These are phyloP conservation scores for Cottus gobio DNA, from an alignment of 2,113 vertebrate genomes.

Conservation along the genomic window DNA sequence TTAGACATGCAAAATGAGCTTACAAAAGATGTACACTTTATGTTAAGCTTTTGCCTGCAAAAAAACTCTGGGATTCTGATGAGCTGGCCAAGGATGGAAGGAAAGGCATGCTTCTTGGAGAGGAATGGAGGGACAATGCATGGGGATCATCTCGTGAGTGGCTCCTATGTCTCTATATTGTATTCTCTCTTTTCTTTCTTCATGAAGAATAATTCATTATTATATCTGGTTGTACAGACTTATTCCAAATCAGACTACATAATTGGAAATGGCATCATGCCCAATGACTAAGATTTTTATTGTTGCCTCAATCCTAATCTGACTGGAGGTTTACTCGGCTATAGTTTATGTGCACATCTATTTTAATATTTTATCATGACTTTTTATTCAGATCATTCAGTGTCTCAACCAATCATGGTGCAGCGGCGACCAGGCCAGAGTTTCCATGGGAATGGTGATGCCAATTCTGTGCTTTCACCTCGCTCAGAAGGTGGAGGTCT, in stretches of 20 bases:
- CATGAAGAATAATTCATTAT: neutral
- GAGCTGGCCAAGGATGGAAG: constrained; percentile 97
- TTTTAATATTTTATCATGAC: constrained; percentile 39
- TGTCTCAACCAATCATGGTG: constrained; percentile 99
- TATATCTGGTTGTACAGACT: neutral
- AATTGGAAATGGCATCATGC: neutral
- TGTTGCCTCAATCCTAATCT: neutral
- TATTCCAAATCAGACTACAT: neutral
- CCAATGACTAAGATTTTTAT: neutral
- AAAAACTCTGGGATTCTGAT: constrained; percentile 99
- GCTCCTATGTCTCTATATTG: neutral
- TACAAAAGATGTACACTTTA: neutral
- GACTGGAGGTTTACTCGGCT: neutral
- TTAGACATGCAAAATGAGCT: neutral
- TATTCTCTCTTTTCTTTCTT: constrained; percentile 2
- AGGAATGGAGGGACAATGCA: constrained; percentile 97
- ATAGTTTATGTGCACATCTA: neutral
- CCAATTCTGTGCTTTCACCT: constrained; percentile 95
- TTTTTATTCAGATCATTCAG: constrained; percentile 92
- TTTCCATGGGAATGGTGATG: constrained; percentile 98
- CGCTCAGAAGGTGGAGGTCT: constrained; percentile 98
- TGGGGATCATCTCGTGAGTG: constrained; percentile 98
- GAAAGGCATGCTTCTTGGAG: constrained; percentile 97
- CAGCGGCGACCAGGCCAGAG: constrained; percentile 97
- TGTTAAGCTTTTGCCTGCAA: constrained; percentile 93